Conservation (phyloP, 2,888 invertebrate genomes). For the Drosophila longiperda region DNA sequence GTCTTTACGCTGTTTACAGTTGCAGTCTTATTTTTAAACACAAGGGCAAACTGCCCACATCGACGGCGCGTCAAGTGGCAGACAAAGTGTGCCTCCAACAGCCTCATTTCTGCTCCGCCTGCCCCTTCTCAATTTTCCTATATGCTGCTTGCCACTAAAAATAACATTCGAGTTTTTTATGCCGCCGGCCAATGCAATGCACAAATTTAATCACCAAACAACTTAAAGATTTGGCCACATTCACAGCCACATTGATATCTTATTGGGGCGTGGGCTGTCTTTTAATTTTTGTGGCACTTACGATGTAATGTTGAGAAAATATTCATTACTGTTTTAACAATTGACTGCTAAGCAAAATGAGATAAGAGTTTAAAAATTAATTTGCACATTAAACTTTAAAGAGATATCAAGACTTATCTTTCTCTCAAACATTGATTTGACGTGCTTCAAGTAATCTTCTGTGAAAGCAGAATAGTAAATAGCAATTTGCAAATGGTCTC, state of each 20-base stretch:
- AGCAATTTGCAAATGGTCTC: conserved; percentile 26
- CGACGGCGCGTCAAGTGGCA: conserved; percentile 58
- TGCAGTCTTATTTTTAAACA: conserved; percentile 73
- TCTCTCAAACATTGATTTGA: conserved; percentile 6
- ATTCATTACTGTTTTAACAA: background rate
- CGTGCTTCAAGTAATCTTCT: background rate
- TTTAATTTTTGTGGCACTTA: conserved; percentile 11
- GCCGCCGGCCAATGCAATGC: conserved; percentile 45
- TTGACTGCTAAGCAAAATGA: conserved; percentile 7
- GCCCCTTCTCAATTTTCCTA: background rate
- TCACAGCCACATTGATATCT: conserved; percentile 31
- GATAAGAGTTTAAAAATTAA: conserved; percentile 9
- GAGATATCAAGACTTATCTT: conserved; percentile 11
- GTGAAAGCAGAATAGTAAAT: conserved; percentile 9
- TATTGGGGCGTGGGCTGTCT: conserved; percentile 27
- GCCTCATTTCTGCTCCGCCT: conserved; percentile 10
- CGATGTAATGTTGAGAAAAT: background rate
- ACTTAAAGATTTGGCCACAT: conserved; percentile 44
- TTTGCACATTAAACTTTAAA: conserved; percentile 1
- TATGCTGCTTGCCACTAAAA: conserved; percentile 47
- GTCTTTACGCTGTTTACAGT: conserved; percentile 61
- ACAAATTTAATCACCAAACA: conserved; percentile 71
- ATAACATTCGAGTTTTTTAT: conserved; percentile 63
- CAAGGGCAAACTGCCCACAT: conserved; percentile 77
- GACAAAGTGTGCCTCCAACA: conserved; percentile 56